Evolutionary conservation across 1,140 invertebrate genomes (phyloP), one percentile per base, ranked within the genome.

Genomic region (Drosophila sturtevanti): DNA sequence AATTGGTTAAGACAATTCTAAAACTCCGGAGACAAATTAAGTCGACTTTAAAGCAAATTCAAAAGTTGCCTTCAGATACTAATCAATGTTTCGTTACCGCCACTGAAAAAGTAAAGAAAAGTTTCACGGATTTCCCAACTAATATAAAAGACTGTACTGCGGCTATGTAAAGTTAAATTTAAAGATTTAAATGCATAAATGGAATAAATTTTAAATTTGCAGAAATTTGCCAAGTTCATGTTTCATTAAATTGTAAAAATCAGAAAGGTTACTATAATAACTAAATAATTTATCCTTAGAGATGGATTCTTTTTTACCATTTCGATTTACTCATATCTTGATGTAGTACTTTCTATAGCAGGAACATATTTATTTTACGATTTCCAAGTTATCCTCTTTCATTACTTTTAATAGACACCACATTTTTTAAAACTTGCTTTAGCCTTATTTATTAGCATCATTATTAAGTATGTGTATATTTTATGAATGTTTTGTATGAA

Each of bases 401-500:
- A n/a, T n/a, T n/a, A n/a, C n/a, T n/a, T n/a, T n/a, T n/a, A n/a
- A n/a, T n/a, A n/a, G n/a, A n/a, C n/a, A n/a, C n/a, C n/a, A n/a
- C n/a, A n/a, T n/a, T n/a, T n/a, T 41, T 7, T 48, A 10, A 4
- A 48, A 11, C 4, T 48, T 44, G 41, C 41, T 10, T 44, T 48
- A 48, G 9, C 16, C 41, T 48, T 48, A 48, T 48, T 48, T 48
- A 48, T 48, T 48, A 48, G 41, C 16, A 48, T 48, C 41, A 21
- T 48, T 44, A 9, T 24, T 6, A 14, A 16, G 16, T 44, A 44
- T 6, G 41, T 44, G 16, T 44, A 44, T 41, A 16, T 41, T 6
- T 31, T 6, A 24, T 31, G 27, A 6, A 31, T 31, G 27, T 31
- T 6, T 6, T 16, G 14, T 44, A 44, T 44, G 14, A 18, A 44